Evolutionary conservation across 2,113 vertebrate genomes (phyloP).

Genomic region (Carassius auratus): DNA sequence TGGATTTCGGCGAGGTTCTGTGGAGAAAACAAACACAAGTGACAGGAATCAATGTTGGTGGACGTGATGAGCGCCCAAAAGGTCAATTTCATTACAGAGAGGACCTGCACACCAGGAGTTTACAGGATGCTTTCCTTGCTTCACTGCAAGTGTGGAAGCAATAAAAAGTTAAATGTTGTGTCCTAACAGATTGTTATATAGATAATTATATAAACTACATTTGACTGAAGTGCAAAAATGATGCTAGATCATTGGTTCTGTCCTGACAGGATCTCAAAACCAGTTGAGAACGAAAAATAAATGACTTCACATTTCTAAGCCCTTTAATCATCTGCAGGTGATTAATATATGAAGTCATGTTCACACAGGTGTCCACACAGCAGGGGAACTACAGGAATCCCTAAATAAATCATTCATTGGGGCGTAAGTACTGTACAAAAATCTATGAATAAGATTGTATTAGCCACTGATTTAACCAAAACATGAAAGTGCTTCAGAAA

Average conservation of each 20-base stretch:
- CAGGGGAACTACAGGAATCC: too few relatives aligned
- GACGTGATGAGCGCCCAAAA: neutral
- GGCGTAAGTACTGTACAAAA: too few relatives aligned
- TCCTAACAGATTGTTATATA: neutral
- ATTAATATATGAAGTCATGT: too few relatives aligned
- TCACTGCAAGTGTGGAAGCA: neutral
- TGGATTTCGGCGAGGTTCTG: constrained; percentile 95
- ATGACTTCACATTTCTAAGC: too few relatives aligned
- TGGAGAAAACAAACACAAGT: constrained; percentile 2
- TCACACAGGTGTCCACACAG: too few relatives aligned
- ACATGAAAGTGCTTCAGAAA: too few relatives aligned
- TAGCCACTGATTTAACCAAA: too few relatives aligned
- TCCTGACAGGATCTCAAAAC: neutral
- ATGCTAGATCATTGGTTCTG: too few relatives aligned
- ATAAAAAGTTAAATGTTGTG: too few relatives aligned
- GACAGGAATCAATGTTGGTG: neutral
- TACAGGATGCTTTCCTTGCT: neutral
- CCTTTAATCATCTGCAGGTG: too few relatives aligned
- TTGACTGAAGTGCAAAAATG: neutral
- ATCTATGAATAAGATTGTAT: too few relatives aligned
- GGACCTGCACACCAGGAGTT: neutral
- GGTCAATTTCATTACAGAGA: constrained; percentile 7
- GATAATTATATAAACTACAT: neutral
- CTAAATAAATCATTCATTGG: too few relatives aligned
- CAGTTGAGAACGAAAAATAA: neutral